Conservation (phyloP, 1,140 invertebrate genomes). For the Melanaphis sacchari region DNA sequence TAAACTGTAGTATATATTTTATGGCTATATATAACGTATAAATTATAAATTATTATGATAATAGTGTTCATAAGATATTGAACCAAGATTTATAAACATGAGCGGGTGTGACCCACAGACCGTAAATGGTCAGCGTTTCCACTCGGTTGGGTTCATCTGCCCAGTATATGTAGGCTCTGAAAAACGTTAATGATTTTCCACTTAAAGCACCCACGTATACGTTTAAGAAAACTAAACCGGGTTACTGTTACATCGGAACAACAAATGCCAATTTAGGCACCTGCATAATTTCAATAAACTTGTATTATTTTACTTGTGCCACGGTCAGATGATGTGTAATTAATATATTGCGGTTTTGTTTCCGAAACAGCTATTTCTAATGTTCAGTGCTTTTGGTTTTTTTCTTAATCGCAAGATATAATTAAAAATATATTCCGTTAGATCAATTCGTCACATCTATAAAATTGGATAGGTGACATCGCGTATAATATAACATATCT, state of each 20-base stretch:
- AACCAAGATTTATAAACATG: conserved; percentile 11
- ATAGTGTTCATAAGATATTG: background rate
- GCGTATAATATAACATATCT: background rate
- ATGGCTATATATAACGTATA: background rate
- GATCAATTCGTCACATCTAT: conserved; percentile 26
- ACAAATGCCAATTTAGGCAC: conserved; percentile 4
- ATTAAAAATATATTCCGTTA: conserved; percentile 43
- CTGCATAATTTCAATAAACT: conserved; percentile 15
- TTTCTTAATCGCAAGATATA: conserved; percentile 16
- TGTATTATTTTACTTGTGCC: background rate
- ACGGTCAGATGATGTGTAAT: conserved; percentile 32
- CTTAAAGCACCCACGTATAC: conserved; percentile 30
- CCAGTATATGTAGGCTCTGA: background rate
- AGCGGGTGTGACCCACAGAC: background rate
- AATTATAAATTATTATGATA: background rate
- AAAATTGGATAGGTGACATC: background rate
- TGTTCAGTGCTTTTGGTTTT: background rate
- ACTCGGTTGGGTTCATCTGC: conserved; percentile 52
- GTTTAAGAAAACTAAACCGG: conserved; percentile 47
- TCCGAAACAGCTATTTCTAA: conserved; percentile 46
- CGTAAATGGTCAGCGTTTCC: conserved; percentile 53
- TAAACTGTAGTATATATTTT: background rate
- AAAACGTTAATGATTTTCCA: conserved; percentile 56
- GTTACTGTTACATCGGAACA: conserved; percentile 42
- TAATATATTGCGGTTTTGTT: conserved; percentile 40